These are phyloP conservation scores for Sterrhoptilus dennistouni DNA, from an alignment of 2,113 vertebrate genomes.

Conservation along the genomic window DNA sequence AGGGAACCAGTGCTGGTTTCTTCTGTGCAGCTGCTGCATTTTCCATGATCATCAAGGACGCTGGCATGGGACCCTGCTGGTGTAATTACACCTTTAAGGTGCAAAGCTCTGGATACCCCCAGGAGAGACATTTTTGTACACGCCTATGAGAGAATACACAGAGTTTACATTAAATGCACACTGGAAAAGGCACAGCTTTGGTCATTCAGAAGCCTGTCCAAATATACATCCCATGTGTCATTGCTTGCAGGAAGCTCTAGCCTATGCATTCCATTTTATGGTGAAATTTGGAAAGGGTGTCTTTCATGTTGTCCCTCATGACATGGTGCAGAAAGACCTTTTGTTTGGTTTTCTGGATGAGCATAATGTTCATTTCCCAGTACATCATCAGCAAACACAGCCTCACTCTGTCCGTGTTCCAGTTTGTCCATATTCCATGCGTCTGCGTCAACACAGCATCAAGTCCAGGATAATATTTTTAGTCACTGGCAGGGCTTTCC, in stretches of 20 bases:
- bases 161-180: not conserved
- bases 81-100: not conserved
- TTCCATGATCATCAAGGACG: not conserved
- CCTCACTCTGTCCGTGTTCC: not conserved
- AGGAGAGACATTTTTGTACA: not conserved
- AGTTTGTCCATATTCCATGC: constrained; percentile 35
- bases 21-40: not conserved
- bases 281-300: not conserved
- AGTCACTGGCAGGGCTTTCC: constrained; percentile 14
- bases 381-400: not conserved
- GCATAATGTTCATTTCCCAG: not conserved
- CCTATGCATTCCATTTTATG: not conserved
- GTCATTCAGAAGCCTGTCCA: not conserved
- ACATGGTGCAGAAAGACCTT: not conserved
- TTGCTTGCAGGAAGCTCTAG: not conserved
- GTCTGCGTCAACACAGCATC: not conserved
- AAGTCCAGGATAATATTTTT: constrained; percentile 19
- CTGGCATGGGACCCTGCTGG: not conserved
- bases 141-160: not conserved
- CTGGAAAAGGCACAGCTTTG: not conserved
- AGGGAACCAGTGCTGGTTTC: not conserved
- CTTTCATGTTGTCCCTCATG: not conserved
- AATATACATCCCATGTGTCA: not conserved
- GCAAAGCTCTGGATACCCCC: not conserved
- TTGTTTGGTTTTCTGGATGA: not conserved